Evolutionary conservation across 2,113 vertebrate species (phyloP).

Genomic region (Ursus arctos): DNA sequence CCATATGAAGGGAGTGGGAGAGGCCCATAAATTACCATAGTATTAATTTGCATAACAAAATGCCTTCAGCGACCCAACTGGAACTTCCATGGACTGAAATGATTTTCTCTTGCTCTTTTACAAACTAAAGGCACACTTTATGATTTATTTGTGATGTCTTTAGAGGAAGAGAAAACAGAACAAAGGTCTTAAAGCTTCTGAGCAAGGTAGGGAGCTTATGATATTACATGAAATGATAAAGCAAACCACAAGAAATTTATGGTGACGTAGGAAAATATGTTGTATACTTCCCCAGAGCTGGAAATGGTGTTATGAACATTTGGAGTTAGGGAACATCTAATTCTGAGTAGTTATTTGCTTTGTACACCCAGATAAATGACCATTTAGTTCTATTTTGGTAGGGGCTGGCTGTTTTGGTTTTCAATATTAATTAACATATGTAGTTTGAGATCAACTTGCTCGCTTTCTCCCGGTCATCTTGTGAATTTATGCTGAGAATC

Average conservation of each 20-base stretch:
- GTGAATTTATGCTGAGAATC: neutral
- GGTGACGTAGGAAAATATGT: neutral
- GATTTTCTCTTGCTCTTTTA: constrained; percentile 40
- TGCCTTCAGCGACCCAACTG: neutral
- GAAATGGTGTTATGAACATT: neutral
- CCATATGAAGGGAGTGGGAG: neutral
- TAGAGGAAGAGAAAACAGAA: constrained; percentile 13
- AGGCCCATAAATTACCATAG: neutral
- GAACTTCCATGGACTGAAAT: neutral
- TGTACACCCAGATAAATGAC: neutral
- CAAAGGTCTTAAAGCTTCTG: neutral
- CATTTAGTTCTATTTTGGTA: neutral
- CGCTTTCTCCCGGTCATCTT: neutral
- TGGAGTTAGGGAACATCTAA: neutral
- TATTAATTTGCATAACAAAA: neutral
- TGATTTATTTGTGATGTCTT: constrained; percentile 14
- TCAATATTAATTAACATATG: neutral
- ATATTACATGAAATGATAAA: constrained; percentile 18
- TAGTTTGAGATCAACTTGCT: neutral
- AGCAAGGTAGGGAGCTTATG: constrained; percentile 15
- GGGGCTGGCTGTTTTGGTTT: neutral
- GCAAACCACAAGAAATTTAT: neutral
- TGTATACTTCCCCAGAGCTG: neutral
- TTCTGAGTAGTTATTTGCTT: neutral
- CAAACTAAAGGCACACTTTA: neutral